Conservation (phyloP, 2,113 vertebrate genomes). For the Actenoides lindsayi region DNA sequence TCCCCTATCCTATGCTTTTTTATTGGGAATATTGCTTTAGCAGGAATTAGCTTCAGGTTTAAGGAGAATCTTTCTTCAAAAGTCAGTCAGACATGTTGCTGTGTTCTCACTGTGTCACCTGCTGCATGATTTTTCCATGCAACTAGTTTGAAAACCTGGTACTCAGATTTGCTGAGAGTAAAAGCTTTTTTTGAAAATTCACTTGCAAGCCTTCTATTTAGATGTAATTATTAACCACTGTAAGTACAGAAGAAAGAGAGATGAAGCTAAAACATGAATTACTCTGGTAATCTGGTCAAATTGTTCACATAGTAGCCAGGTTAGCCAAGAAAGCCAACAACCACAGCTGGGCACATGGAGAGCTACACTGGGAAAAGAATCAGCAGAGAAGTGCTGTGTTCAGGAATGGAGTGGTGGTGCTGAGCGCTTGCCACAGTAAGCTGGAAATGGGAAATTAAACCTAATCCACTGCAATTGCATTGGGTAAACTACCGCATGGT, state of each 20-base stretch:
- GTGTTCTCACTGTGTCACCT: neutral
- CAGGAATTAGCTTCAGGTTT: neutral
- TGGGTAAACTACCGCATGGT: neutral
- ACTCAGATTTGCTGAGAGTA: neutral
- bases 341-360: accelerated
- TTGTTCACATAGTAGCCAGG: neutral
- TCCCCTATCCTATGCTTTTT: neutral
- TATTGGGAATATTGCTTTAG: neutral
- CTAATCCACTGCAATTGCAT: neutral
- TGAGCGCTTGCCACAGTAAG: accelerated
- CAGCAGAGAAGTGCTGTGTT: accelerated
- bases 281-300: neutral
- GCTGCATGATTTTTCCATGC: neutral
- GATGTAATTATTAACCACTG: neutral
- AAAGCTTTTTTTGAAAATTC: neutral
- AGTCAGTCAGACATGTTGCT: neutral
- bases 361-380: accelerated
- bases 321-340: neutral
- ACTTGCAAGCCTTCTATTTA: neutral
- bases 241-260: neutral
- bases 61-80: neutral
- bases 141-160: neutral
- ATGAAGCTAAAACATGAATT: neutral
- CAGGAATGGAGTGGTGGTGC: neutral
- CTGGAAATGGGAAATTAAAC: neutral